phyloP scores from a whole-genome alignment of 2,797 vertebrate genomes.

The Helicolenus hilgendorfi region DNA sequence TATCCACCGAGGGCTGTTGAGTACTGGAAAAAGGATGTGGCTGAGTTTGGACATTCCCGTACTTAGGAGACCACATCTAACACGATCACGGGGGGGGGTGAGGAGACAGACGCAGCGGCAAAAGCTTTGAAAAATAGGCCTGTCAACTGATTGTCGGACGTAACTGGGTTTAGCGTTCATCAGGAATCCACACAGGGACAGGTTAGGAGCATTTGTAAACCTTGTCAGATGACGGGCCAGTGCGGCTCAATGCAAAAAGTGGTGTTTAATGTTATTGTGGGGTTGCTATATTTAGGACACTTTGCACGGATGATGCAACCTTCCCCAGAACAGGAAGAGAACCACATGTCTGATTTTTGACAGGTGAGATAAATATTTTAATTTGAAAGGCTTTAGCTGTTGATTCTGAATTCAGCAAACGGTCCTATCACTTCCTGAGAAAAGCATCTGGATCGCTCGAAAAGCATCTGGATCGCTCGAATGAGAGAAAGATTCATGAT shows the following conservation, averaged over 20 bases:
- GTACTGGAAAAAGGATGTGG: constrained; percentile 84
- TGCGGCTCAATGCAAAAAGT: constrained; percentile 60
- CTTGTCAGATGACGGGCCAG: constrained; percentile 44
- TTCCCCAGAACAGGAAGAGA: background rate
- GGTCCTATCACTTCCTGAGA: constrained; percentile 4
- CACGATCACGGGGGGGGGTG: constrained; percentile 70
- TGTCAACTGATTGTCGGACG: constrained; percentile 59
- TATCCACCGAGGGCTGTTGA: constrained; percentile 65
- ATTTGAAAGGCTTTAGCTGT: background rate
- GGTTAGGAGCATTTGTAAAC: constrained; percentile 54
- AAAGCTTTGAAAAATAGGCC: constrained; percentile 74
- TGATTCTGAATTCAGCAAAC: background rate
- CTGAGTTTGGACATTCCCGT: constrained; percentile 84
- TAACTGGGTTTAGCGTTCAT: constrained; percentile 84
- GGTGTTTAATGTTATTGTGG: constrained; percentile 57
- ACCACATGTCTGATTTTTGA: background rate
- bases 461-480: background rate
- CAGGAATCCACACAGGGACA: constrained; percentile 63
- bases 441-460: background rate
- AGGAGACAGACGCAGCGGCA: constrained; percentile 55
- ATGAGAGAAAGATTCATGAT: background rate
- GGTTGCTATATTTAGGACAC: constrained; percentile 47
- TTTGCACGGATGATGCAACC: constrained; percentile 2
- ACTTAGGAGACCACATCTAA: constrained; percentile 87
- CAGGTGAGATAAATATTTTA: background rate